A percentile compares a stretch with the other conserved stretches of the same genome.
Conservation (phyloP, 2,113 vertebrate genomes). For the Microcebus ravelobensis region DNA sequence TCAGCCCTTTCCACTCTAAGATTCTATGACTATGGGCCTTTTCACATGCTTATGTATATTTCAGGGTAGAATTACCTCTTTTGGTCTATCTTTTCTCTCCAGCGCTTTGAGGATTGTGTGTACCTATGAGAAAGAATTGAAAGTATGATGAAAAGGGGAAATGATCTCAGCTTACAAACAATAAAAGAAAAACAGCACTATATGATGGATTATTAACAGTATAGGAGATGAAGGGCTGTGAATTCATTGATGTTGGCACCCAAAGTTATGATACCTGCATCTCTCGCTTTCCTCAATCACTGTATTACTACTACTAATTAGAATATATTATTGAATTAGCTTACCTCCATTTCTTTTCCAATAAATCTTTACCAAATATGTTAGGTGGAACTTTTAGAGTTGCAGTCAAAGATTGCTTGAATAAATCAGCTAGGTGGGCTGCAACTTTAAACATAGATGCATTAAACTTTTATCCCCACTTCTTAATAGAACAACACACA, state of each 20-base stretch:
- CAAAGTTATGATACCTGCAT: fast-evolving
- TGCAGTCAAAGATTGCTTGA: constrained; percentile 74
- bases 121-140: constrained; percentile 70
- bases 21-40: background rate
- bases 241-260: background rate
- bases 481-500: background rate
- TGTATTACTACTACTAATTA: background rate
- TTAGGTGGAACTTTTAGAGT: background rate
- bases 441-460: constrained; percentile 64
- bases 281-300: background rate
- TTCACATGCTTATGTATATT: background rate
- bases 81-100: constrained; percentile 84
- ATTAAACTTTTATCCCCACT: background rate
- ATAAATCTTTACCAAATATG: background rate
- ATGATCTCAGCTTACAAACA: background rate
- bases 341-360: constrained; percentile 80
- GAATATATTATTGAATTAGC: background rate
- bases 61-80: constrained; percentile 82
- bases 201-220: background rate
- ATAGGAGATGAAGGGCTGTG: background rate
- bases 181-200: background rate
- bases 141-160: background rate
- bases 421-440: constrained; percentile 80
- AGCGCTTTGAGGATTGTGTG: constrained; percentile 60
- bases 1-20: background rate